Conservation (phyloP, 2,113 vertebrate species). For the Chitala chitala region DNA sequence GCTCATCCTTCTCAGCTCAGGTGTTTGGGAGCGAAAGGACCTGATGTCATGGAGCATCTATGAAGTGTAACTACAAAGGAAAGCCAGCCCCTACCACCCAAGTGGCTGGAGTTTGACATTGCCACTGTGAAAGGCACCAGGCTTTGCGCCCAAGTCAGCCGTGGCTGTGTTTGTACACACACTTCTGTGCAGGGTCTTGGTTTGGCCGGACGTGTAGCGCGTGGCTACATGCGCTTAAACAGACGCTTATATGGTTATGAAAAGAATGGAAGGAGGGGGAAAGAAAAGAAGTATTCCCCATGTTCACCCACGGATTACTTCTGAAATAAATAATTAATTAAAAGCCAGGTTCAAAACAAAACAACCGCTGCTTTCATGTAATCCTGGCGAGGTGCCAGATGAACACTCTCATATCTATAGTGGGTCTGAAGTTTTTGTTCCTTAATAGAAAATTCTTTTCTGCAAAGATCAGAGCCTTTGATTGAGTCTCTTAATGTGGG, state of each 20-base stretch:
- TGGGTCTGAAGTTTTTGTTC: conserved; percentile 41
- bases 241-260: conserved; percentile 49
- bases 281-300: conserved; percentile 41
- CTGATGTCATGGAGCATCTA: conserved; percentile 37
- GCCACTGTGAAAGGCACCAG: conserved; percentile 32
- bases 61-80: conserved; percentile 45
- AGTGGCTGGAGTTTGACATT: conserved; percentile 51
- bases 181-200: conserved; percentile 23
- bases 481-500: conserved; percentile 28
- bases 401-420: conserved; percentile 44
- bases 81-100: conserved; percentile 34
- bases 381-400: conserved; percentile 50
- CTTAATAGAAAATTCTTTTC: conserved; percentile 42
- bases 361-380: conserved; percentile 62
- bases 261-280: conserved; percentile 35
- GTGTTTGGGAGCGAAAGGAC: conserved; percentile 25
- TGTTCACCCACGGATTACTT: conserved; percentile 45
- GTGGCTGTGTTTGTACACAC: neutral
- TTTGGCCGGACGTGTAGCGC: conserved; percentile 34
- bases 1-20: conserved; percentile 12
- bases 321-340: conserved; percentile 55
- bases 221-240: conserved; percentile 40
- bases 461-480: conserved; percentile 40
- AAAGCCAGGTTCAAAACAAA: conserved; percentile 43
- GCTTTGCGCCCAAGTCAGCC: neutral